phyloP scores from a whole-genome alignment of 2,888 invertebrate species.

The Chromoteleia sp. region DNA sequence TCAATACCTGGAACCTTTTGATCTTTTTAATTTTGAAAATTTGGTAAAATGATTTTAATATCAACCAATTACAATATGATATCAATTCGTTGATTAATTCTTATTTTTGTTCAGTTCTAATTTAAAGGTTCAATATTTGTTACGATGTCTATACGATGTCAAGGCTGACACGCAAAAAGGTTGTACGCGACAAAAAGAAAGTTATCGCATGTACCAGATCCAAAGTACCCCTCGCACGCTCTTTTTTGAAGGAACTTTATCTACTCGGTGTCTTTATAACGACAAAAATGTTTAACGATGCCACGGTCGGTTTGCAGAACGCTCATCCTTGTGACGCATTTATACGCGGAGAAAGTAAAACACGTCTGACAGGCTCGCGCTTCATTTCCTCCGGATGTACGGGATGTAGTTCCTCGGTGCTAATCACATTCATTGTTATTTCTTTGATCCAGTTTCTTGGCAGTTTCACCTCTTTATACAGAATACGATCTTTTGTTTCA shows the following conservation, averaged over 20 bases:
- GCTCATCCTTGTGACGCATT: conserved; percentile 66
- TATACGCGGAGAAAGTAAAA: conserved; percentile 63
- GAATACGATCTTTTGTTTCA: conserved; percentile 9
- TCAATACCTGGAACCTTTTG: no score
- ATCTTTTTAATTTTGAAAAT: no score
- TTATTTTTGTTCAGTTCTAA: no score
- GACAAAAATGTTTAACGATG: conserved; percentile 59
- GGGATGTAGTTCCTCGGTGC: conserved; percentile 28
- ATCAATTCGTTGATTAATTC: no score
- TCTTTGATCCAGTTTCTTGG: conserved; percentile 53
- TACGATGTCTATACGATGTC: conserved; percentile 43
- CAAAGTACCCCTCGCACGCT: conserved; percentile 1
- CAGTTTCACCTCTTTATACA: conserved; percentile 37
- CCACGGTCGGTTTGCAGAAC: conserved; percentile 63
- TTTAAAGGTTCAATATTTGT: no score
- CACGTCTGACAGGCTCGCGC: conserved; percentile 38
- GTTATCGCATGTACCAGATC: conserved; percentile 3
- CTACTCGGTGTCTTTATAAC: conserved; percentile 8
- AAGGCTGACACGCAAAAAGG: conserved; percentile 47
- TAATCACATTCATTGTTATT: conserved; percentile 57
- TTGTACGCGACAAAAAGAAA: conserved; percentile 38
- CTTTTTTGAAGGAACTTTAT: conserved; percentile 38
- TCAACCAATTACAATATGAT: no score
- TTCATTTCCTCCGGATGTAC: conserved; percentile 66
- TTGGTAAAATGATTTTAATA: no score